These are phyloP conservation scores for Chelidonichthys spinosus DNA, from an alignment of 2,797 vertebrate species.

Conservation along the genomic window DNA sequence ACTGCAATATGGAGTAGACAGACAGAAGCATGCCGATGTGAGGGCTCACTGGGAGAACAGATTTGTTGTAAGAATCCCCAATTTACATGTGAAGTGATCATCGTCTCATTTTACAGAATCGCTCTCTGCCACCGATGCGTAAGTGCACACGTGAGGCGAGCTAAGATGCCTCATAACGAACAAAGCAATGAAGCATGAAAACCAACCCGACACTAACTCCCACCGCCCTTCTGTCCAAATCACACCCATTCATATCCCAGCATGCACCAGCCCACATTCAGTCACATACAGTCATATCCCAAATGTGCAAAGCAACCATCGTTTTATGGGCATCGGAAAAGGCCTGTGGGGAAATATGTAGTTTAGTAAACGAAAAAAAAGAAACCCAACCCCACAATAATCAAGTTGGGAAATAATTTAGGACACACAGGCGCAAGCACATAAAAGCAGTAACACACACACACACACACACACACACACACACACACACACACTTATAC, in stretches of 20 bases:
- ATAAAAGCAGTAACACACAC: conserved; percentile 25
- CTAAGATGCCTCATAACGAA: conserved; percentile 37
- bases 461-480: conserved; percentile 25
- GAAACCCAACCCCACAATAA: conserved; percentile 51
- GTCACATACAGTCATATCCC: conserved; percentile 57
- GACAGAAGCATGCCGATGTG: background rate
- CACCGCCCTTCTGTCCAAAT: conserved; percentile 72
- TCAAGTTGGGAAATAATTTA: conserved; percentile 66
- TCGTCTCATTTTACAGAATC: conserved; percentile 31
- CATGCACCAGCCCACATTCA: conserved; percentile 60
- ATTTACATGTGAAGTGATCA: conserved; percentile 31
- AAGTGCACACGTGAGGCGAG: conserved; percentile 10
- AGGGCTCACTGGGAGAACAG: background rate
- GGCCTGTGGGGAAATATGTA: conserved; percentile 72
- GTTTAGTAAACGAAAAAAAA: conserved; percentile 55
- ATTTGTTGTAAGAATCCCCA: conserved; percentile 17
- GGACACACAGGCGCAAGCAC: conserved; percentile 32
- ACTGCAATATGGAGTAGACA: background rate
- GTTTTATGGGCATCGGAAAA: conserved; percentile 63
- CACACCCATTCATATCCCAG: conserved; percentile 69
- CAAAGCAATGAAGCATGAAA: conserved; percentile 59
- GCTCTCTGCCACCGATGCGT: conserved; percentile 32
- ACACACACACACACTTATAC: background rate
- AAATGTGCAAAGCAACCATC: conserved; percentile 59
- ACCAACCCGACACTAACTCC: conserved; percentile 62